Evolutionary conservation across 2,888 invertebrate genomes (phyloP), one percentile per base, ranked within the genome.

Genomic region (Sphinx pinastri): DNA sequence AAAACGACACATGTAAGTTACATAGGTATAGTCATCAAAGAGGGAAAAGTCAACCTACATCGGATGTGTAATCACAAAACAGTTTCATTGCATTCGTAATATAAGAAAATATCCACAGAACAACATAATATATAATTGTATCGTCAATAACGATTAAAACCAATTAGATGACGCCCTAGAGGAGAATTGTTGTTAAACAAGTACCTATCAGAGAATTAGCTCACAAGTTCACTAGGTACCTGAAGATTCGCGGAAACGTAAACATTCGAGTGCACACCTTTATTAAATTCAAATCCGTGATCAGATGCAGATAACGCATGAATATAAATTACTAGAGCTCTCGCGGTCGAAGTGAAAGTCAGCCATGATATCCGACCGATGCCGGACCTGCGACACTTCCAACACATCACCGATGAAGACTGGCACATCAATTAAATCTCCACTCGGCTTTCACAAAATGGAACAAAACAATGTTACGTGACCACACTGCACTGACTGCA

Each of bases 311-410:
- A 87, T 89, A 89, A 84, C 83, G 80, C 83, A 82, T 82, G 83
- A 86, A 87, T 87, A 87, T 84, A 86, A 88, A 90, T 88, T 84
- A 86, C 81, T 81, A 58, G 57, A 73, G 81, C 81, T 81, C 82
- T 83, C 81, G 71, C 80, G 81, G 79, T 75, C 78, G 75, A 81
- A 90, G 92, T 90, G 92, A 93, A 93, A 93, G 92, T 92, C 79
- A 71, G 81, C 77, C 78, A 79, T 83, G 81, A 84, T 85, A 86
- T 81, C 82, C 76, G 78, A 80, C 74, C 78, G 79, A 74, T 80
- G 81, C 81, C 85, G 85, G 83, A 85, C 79, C 81, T 82, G 86
- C 84, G 86, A 88, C 86, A 87, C 80, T 83, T 82, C 77, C 79
- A 76, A 77, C 77, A 79, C 79, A 73, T 77, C 76, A 77, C 83